phyloP scores from a whole-genome alignment of 2,888 invertebrate species.

The Oxycera nigricornis region DNA sequence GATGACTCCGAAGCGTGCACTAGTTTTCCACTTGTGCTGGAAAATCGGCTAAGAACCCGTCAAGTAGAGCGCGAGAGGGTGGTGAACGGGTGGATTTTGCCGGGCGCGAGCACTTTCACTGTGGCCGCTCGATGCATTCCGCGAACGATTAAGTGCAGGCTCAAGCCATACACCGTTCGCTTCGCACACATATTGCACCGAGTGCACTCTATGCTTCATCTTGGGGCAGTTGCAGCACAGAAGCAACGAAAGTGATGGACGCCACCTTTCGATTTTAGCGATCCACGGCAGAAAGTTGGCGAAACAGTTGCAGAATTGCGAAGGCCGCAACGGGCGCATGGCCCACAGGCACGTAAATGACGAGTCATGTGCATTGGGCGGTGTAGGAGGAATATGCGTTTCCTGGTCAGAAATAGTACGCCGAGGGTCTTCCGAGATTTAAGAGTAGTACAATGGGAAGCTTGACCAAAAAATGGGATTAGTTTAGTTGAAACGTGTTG shows the following conservation, averaged over 20 bases:
- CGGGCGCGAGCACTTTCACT: slow-evolving; percentile 29
- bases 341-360: not conserved
- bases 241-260: slow-evolving; percentile 11
- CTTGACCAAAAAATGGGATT: too few relatives aligned
- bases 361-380: not conserved
- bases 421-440: too few relatives aligned
- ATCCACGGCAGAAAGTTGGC: not conserved
- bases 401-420: not conserved
- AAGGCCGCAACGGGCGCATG: not conserved
- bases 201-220: not conserved
- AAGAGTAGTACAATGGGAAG: too few relatives aligned
- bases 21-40: slow-evolving; percentile 17
- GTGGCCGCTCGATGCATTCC: slow-evolving; percentile 24
- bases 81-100: not conserved
- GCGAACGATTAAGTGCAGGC: slow-evolving; percentile 20
- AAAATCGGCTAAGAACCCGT: slow-evolving; percentile 16
- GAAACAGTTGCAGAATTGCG: not conserved
- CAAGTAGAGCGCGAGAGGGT: slow-evolving; percentile 12
- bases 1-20: slow-evolving; percentile 7
- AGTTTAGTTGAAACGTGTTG: too few relatives aligned
- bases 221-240: not conserved
- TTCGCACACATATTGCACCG: not conserved
- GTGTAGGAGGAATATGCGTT: not conserved
- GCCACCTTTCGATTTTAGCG: slow-evolving; percentile 11
- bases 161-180: slow-evolving; percentile 20